Evolutionary conservation across 2,888 invertebrate species (phyloP).

Genomic region (Amphipoea lucens): DNA sequence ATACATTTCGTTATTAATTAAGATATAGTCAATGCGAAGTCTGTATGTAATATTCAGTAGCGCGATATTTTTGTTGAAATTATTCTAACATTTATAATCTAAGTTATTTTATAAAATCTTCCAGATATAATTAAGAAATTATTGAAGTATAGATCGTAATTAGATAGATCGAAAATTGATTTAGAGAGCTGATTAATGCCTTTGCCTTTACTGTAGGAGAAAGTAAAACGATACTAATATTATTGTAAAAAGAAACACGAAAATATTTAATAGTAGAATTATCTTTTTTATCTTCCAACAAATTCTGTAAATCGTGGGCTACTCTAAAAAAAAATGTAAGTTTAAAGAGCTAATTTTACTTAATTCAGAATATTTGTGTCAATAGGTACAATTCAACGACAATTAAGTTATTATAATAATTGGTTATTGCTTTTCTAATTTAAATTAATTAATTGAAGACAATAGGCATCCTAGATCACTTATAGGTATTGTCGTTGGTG

Average conservation of each 20-base stretch:
- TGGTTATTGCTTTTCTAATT: constrained; percentile 5
- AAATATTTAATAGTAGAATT: not conserved
- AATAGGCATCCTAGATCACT: not conserved
- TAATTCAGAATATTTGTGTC: not conserved
- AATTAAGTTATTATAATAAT: not conserved
- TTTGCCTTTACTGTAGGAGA: not conserved
- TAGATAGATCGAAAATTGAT: not conserved
- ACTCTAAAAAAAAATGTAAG: not conserved
- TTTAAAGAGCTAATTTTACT: not conserved
- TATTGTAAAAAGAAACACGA: not conserved
- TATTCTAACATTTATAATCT: not conserved
- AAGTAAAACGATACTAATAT: not conserved
- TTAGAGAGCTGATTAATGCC: not conserved
- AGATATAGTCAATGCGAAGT: constrained; percentile 48
- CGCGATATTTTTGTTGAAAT: constrained; percentile 31
- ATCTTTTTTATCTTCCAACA: not conserved
- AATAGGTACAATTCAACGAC: not conserved
- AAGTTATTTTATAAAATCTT: not conserved
- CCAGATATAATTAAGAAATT: not conserved
- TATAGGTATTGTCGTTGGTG: not conserved
- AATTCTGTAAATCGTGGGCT: not conserved
- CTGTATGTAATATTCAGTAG: constrained; percentile 38
- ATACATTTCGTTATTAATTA: constrained; percentile 61
- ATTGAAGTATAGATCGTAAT: not conserved
- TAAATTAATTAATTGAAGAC: constrained; percentile 8